Percentiles rank a stretch among this genome's conserved stretches.
These are phyloP conservation scores for Dicycla oo DNA, from an alignment of 2,888 invertebrate genomes.

Conservation along the genomic window DNA sequence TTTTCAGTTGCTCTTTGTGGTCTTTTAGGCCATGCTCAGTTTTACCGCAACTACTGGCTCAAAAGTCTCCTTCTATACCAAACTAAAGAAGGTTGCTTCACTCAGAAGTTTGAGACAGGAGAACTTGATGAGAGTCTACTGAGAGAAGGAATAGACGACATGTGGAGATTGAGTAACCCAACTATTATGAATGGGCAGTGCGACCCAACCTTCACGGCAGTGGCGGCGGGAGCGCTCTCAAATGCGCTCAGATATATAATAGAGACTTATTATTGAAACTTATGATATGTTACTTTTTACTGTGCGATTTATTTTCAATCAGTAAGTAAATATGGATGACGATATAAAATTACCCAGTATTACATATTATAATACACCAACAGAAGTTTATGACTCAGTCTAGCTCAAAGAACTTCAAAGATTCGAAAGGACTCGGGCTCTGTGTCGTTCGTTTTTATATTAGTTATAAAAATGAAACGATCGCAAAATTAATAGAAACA, in stretches of 20 bases:
- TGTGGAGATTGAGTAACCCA: not conserved
- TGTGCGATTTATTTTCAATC: too few relatives aligned
- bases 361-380: too few relatives aligned
- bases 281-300: not conserved
- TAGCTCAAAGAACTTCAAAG: too few relatives aligned
- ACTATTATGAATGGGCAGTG: slow-evolving; percentile 62
- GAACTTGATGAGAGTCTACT: slow-evolving; percentile 1
- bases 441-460: too few relatives aligned
- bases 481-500: too few relatives aligned
- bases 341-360: too few relatives aligned
- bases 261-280: slow-evolving; percentile 52
- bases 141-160: not conserved
- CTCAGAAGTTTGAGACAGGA: slow-evolving; percentile 14
- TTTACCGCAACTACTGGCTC: slow-evolving; percentile 74
- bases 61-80: slow-evolving; percentile 66
- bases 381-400: too few relatives aligned
- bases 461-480: too few relatives aligned
- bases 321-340: too few relatives aligned
- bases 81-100: slow-evolving; percentile 74
- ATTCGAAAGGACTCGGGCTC: too few relatives aligned
- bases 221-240: slow-evolving; percentile 67
- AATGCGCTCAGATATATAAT: slow-evolving; percentile 71
- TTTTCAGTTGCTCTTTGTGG: slow-evolving; percentile 75
- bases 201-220: slow-evolving; percentile 70
- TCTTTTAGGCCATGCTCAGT: slow-evolving; percentile 72